These are phyloP conservation scores for Periparus ater DNA, from an alignment of 2,797 vertebrate genomes.

Conservation along the genomic window DNA sequence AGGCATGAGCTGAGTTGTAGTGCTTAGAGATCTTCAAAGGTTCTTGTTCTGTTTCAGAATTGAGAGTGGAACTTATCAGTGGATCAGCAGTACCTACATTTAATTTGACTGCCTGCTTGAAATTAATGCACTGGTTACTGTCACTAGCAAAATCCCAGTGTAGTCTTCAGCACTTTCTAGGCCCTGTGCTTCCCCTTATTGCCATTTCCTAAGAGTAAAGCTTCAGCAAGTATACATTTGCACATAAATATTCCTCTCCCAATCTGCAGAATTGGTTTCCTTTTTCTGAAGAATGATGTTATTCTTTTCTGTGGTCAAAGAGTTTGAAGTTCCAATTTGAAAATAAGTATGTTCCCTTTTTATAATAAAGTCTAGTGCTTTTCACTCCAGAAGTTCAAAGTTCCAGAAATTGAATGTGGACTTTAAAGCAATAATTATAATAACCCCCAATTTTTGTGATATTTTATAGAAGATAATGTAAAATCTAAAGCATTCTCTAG, in stretches of 20 bases:
- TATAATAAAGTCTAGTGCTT: background rate
- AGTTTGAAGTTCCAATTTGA: background rate
- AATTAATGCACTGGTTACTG: background rate
- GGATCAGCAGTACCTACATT: background rate
- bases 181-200: background rate
- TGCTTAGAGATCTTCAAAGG: background rate
- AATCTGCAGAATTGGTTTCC: background rate
- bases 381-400: background rate
- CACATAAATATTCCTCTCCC: background rate
- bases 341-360: background rate
- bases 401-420: background rate
- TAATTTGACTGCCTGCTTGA: background rate
- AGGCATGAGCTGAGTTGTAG: background rate
- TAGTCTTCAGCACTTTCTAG: background rate
- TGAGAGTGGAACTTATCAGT: background rate
- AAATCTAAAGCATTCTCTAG: background rate
- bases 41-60: accelerated
- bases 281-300: background rate
- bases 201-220: background rate
- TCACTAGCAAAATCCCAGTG: background rate
- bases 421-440: background rate
- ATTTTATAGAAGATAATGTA: background rate
- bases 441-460: background rate
- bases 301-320: background rate
- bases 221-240: background rate